Evolutionary conservation across 2,888 invertebrate genomes (phyloP).

Genomic region (Latrodectus hesperus): DNA sequence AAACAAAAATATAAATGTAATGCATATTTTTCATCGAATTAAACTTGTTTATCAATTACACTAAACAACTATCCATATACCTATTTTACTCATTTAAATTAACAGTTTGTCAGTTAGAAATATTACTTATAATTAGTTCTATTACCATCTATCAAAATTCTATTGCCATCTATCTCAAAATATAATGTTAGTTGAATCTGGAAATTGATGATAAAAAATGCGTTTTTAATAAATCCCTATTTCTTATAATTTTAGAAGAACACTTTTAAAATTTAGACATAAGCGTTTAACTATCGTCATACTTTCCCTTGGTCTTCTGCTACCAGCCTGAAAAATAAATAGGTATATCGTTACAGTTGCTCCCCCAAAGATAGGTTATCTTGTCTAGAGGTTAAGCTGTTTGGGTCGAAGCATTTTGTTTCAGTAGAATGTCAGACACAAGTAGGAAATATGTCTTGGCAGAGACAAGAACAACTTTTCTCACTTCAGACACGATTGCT

Average conservation of each 20-base stretch:
- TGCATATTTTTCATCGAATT: too few species aligned
- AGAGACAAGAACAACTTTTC: slow-evolving; percentile 32
- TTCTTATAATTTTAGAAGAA: background rate
- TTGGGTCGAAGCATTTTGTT: slow-evolving; percentile 32
- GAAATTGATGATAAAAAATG: too few species aligned
- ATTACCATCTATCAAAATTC: too few species aligned
- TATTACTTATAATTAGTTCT: too few species aligned
- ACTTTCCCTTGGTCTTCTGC: slow-evolving; percentile 19
- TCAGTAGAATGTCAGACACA: slow-evolving; percentile 16
- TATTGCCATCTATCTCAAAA: too few species aligned
- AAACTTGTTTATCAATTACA: too few species aligned
- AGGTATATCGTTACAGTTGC: slow-evolving; percentile 31
- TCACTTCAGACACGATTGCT: slow-evolving; percentile 5
- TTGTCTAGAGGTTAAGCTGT: slow-evolving; percentile 57
- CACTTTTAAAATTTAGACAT: background rate
- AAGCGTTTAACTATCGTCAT: slow-evolving; percentile 1
- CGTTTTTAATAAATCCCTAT: background rate
- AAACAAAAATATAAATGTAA: too few species aligned
- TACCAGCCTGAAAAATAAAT: slow-evolving; percentile 4
- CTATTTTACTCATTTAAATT: too few species aligned
- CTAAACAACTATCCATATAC: too few species aligned
- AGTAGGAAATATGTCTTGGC: slow-evolving; percentile 30
- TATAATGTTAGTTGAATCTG: too few species aligned
- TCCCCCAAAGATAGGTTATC: slow-evolving; percentile 34
- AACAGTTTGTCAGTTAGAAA: too few species aligned